phyloP scores from a whole-genome alignment of 2,113 vertebrate species.

The Hylia prasina region DNA sequence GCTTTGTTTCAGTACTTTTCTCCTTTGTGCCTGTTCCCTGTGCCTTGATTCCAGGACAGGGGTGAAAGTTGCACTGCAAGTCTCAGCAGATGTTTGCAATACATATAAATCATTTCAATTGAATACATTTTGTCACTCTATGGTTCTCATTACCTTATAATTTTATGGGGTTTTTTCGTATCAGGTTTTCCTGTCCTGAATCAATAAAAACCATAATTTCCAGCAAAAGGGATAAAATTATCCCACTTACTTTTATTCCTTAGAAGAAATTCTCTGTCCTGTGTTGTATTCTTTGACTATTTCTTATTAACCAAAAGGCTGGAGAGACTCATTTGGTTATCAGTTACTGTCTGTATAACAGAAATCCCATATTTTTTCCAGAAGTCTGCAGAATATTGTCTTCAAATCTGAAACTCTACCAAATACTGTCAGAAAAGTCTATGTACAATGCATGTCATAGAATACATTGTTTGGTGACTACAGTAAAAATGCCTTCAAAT shows the following conservation, averaged over 20 bases:
- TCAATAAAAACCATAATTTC: not conserved
- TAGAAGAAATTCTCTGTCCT: not conserved
- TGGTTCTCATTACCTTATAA: not conserved
- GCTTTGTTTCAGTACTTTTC: not conserved
- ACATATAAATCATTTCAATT: not conserved
- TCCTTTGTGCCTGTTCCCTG: not conserved
- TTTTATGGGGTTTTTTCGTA: not conserved
- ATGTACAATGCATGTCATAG: not conserved
- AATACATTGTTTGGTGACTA: not conserved
- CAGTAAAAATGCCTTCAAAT: not conserved
- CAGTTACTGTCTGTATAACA: not conserved
- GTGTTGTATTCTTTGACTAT: not conserved
- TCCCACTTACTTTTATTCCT: not conserved
- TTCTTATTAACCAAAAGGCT: not conserved
- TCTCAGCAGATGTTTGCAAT: not conserved
- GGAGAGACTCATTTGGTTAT: not conserved
- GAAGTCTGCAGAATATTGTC: not conserved
- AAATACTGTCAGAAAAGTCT: not conserved
- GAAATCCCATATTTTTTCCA: not conserved
- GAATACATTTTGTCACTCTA: not conserved
- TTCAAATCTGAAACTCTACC: not conserved
- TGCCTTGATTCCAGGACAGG: not conserved
- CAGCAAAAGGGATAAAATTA: not conserved
- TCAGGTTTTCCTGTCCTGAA: not conserved
- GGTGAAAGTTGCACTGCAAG: not conserved